Evolutionary conservation across 2,888 invertebrate genomes (phyloP), one percentile per base, ranked within the genome.

Genomic region (Belgica antarctica): DNA sequence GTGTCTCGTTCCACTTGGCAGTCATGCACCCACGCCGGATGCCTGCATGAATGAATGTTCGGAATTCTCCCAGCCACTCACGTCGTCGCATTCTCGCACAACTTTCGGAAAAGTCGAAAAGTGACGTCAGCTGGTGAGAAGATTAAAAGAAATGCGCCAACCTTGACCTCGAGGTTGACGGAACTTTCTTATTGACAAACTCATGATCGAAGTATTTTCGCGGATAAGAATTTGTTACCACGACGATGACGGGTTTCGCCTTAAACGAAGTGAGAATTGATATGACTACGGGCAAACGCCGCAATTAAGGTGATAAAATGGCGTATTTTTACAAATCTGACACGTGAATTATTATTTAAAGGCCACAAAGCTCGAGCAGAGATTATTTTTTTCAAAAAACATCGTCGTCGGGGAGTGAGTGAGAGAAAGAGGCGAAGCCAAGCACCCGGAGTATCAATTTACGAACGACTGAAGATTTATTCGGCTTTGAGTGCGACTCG

Each of bases 281-380:
- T 34, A 34, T 52, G 52, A 17, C 52, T 34, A 34, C 62, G 24
- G 15, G n/a, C n/a, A n/a, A n/a, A n/a, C n/a, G n/a, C n/a, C 2
- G 31, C 31, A 34, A 34, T 24, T 31, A 22, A 34, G n/a, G 68
- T 68, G 57, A 68, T 68, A 68, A 68, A 68, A 68, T 68, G 57
- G 68, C 47, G 52, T 68, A 57, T 68, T 15, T 57, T n/a, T 15
- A 34, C 57, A 68, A 68, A 68, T 52, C 68, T 68, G 68, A 68
- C 68, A 68, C 52, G 52, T 65, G 65, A 65, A 65, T 65, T 65
- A 65, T 65, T 65, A 65, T 63, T 47, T 47, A 46, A n/a, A 65
- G 41, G 25, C 27, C 47, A 24, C 22, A 28, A 62, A 15, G 27
- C 36, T 27, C 25, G 59, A 59, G 25, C 25, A 5, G 25, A 34